phyloP scores from a whole-genome alignment of 2,113 vertebrate species.

The Tragulus kanchil region DNA sequence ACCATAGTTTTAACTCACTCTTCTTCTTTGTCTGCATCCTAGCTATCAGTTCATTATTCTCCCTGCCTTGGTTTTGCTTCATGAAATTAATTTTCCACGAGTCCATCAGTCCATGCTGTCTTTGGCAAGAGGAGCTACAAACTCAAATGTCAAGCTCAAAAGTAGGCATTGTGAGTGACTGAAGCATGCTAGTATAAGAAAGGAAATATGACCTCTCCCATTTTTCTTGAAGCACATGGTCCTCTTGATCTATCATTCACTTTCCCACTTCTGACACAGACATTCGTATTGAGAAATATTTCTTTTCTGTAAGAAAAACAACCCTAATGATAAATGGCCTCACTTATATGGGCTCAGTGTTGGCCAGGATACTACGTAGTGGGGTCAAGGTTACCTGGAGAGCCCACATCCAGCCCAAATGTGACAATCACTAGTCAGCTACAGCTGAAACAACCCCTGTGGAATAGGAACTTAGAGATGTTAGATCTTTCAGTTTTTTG shows the following conservation, averaged over 20 bases:
- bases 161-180: neutral
- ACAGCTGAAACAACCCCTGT: neutral
- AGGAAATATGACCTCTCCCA: neutral
- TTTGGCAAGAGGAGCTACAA: neutral
- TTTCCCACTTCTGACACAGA: slow-evolving; percentile 7
- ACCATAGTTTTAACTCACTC: neutral
- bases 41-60: neutral
- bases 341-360: neutral
- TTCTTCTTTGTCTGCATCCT: neutral
- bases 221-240: neutral
- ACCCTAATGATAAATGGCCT: neutral
- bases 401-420: neutral
- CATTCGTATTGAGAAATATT: neutral
- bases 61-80: neutral
- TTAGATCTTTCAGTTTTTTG: neutral
- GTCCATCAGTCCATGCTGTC: neutral
- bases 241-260: neutral
- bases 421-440: neutral
- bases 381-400: neutral
- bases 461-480: neutral
- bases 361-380: neutral
- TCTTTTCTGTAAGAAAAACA: neutral
- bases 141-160: neutral
- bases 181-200: neutral
- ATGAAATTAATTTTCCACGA: neutral